Evolutionary conservation across 2,797 vertebrate genomes (phyloP).

Genomic region (Trichosurus vulpecula): DNA sequence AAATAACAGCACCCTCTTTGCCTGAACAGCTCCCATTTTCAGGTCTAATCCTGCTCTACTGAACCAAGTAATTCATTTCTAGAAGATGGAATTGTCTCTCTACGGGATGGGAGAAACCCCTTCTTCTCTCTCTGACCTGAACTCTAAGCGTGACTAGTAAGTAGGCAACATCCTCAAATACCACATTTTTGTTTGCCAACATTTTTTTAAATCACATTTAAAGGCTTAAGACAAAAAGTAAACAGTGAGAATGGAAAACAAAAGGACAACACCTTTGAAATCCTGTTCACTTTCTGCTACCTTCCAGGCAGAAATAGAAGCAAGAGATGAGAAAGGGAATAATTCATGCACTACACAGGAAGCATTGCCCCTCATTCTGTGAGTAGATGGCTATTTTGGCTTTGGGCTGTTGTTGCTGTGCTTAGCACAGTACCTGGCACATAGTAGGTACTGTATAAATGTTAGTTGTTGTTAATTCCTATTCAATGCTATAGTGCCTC

Average conservation of each 20-base stretch:
- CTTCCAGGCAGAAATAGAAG: background rate
- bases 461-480: background rate
- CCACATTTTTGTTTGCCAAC: background rate
- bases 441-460: background rate
- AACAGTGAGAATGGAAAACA: background rate
- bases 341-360: background rate
- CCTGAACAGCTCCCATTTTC: background rate
- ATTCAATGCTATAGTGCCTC: background rate
- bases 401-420: background rate
- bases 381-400: background rate
- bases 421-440: background rate
- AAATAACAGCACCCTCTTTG: background rate
- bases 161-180: background rate
- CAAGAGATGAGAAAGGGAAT: background rate
- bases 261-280: background rate
- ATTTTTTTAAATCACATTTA: background rate
- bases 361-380: background rate
- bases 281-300: background rate
- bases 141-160: background rate
- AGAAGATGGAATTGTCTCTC: background rate
- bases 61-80: background rate
- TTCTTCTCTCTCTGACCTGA: background rate
- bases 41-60: background rate
- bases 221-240: background rate
- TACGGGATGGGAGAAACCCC: background rate